Evolutionary conservation across 2,888 invertebrate genomes (phyloP).

Genomic region (Machimus atricapillus): DNA sequence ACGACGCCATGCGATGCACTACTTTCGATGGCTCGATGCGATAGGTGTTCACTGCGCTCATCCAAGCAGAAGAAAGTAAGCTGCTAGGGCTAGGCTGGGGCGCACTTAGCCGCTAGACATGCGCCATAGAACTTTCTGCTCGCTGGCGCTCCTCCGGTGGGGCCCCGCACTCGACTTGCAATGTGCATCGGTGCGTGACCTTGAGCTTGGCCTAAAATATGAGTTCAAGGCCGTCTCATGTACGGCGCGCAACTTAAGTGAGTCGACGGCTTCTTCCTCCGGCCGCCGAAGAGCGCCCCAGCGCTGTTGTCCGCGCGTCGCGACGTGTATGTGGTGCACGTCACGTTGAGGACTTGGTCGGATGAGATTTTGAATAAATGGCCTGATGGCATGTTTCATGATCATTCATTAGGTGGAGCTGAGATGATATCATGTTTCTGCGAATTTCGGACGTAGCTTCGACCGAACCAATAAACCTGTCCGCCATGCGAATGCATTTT

Average conservation of each 20-base stretch:
- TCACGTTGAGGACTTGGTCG: not conserved
- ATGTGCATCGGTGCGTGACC: slow-evolving; percentile 44
- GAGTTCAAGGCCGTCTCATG: slow-evolving; percentile 44
- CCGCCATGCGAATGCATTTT: not conserved
- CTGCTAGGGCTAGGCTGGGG: not conserved
- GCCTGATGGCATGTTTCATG: slow-evolving; percentile 25
- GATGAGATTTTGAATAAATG: slow-evolving; percentile 20
- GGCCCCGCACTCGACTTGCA: slow-evolving; percentile 8
- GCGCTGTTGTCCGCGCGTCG: not conserved
- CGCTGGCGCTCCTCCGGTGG: not conserved
- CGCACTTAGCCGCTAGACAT: not conserved
- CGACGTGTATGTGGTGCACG: slow-evolving; percentile 11
- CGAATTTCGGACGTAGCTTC: slow-evolving; percentile 20
- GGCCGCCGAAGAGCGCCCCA: not conserved
- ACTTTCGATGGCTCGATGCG: slow-evolving; percentile 10
- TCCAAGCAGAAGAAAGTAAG: slow-evolving; percentile 32
- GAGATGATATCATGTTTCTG: slow-evolving; percentile 31
- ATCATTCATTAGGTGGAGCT: not conserved
- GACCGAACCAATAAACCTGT: slow-evolving; percentile 8
- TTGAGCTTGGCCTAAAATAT: slow-evolving; percentile 45
- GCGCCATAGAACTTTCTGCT: not conserved
- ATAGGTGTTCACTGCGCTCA: slow-evolving; percentile 20
- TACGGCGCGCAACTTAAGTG: not conserved
- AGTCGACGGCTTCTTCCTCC: not conserved
- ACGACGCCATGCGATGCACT: slow-evolving; percentile 5